Conservation (phyloP, 2,888 invertebrate genomes). For the Callyntrura guangdongensis region DNA sequence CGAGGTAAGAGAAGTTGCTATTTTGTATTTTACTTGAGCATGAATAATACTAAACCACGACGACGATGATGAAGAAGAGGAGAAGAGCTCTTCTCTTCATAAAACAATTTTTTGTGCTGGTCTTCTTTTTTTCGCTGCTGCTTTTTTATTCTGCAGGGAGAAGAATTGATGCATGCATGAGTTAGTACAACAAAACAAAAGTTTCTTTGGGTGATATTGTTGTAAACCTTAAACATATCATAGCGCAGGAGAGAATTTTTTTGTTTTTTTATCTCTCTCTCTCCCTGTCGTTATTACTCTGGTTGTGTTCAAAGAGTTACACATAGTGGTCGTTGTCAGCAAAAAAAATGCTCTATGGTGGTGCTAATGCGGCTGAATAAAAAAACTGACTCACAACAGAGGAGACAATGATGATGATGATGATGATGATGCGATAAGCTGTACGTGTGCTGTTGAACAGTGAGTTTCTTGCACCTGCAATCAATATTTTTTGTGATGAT, state of each 20-base stretch:
- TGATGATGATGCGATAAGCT: constrained; percentile 51
- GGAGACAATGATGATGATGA: constrained; percentile 38
- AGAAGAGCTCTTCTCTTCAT: constrained; percentile 25
- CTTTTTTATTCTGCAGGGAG: background rate
- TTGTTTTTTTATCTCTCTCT: constrained; percentile 22
- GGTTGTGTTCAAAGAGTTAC: constrained; percentile 38
- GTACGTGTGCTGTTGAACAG: constrained; percentile 23
- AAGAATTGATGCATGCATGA: constrained; percentile 31
- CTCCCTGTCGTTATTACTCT: constrained; percentile 28
- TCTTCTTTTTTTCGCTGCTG: constrained; percentile 28
- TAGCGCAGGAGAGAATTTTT: background rate
- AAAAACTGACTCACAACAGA: constrained; percentile 39
- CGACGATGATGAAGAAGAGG: constrained; percentile 3
- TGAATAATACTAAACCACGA: constrained; percentile 9
- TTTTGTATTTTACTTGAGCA: background rate
- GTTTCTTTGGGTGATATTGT: constrained; percentile 10
- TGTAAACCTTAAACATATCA: background rate
- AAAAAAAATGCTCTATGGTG: background rate
- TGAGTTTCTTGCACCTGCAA: constrained; percentile 76
- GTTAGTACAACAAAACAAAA: background rate
- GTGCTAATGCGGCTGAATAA: constrained; percentile 12
- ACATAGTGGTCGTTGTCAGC: constrained; percentile 46
- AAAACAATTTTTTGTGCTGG: constrained; percentile 39
- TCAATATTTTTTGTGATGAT: constrained; percentile 59
- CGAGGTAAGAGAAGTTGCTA: background rate